Evolutionary conservation across 1,140 invertebrate species (phyloP), one percentile per base, ranked within the genome.

Genomic region (Hyles vespertilio): DNA sequence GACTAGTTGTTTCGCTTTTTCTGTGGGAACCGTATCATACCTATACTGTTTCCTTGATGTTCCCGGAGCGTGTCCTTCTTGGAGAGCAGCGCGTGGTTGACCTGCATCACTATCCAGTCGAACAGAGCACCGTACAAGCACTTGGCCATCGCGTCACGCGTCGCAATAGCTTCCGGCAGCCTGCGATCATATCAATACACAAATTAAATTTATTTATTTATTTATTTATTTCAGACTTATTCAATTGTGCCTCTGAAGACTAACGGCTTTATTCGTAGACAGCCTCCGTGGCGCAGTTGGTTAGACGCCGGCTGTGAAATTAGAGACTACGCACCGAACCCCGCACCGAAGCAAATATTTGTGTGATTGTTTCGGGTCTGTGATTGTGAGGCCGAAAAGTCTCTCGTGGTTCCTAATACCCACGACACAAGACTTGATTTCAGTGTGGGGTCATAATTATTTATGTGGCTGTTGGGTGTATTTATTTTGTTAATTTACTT

Each of bases 41-140:
- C 89, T 70, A 90, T 90, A 56, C 96, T 97, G 87, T 98, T 95
- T 61, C 96, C 96, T 80, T 95, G 94, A 81, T 95, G 94, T 78
- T 95, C 94, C 69, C 93, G 89, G 1, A 94, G 84, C 0, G 94
- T 93, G 72, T 96, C 95, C 84, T 96, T 96, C 84, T 96, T 96
- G 1, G 95, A 94, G 49, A 96, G 90, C 50, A 97, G 86, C 56
- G 95, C 95, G 85, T 96, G 95, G 84, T 97, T 96, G 44, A 94
- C 92, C 91, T 98, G 96, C 69, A 98, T 92, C 48, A 99, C 98
- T 77, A 99, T 99, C 97, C 97, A 99, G 90, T 99, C 97, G 90
- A 99, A 99, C 54, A 99, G 89, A 60, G 97, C 96, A 67, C 97
- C 97, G 85, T 99, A 99, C 51, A 99, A 88, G 92, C 97, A 98